phyloP scores from a whole-genome alignment of 2,888 invertebrate species.

The Petrophora chlorosata region DNA sequence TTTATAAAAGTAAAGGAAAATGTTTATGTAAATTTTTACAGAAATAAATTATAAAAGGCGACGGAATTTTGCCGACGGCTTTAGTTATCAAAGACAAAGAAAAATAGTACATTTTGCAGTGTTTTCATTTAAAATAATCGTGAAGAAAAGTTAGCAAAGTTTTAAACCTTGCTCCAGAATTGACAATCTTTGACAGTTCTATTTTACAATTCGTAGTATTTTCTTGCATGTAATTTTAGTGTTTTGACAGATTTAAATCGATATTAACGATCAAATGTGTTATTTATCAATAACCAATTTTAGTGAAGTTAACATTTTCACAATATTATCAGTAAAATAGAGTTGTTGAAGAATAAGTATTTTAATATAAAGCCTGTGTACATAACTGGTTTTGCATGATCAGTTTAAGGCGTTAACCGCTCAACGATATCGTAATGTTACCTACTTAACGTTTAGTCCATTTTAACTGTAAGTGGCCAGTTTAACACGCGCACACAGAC shows the following conservation, averaged over 20 bases:
- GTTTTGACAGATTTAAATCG: neutral
- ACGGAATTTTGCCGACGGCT: conserved; percentile 1
- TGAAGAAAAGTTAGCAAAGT: neutral
- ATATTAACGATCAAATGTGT: no score
- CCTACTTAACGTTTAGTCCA: conserved; percentile 32
- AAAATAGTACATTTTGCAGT: no score
- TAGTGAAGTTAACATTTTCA: no score
- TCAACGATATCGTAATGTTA: conserved; percentile 76
- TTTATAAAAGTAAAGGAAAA: no score
- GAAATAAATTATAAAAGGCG: neutral
- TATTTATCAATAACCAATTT: no score
- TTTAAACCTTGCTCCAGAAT: conserved; percentile 1
- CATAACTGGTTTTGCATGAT: conserved; percentile 74
- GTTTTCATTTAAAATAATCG: no score
- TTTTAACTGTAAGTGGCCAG: conserved; percentile 26
- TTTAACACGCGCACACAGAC: conserved; percentile 16
- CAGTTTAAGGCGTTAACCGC: conserved; percentile 73
- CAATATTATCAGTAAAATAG: conserved; percentile 23
- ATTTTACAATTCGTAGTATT: neutral
- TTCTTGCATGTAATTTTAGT: neutral
- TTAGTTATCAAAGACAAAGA: no score
- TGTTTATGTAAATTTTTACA: neutral
- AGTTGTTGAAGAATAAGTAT: conserved; percentile 45
- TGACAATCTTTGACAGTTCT: conserved; percentile 6
- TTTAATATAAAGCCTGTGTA: conserved; percentile 61